Percentiles rank a stretch among this genome's conserved stretches.
Evolutionary conservation across 2,888 invertebrate genomes (phyloP).

Genomic region (Eremobia ochroleuca): DNA sequence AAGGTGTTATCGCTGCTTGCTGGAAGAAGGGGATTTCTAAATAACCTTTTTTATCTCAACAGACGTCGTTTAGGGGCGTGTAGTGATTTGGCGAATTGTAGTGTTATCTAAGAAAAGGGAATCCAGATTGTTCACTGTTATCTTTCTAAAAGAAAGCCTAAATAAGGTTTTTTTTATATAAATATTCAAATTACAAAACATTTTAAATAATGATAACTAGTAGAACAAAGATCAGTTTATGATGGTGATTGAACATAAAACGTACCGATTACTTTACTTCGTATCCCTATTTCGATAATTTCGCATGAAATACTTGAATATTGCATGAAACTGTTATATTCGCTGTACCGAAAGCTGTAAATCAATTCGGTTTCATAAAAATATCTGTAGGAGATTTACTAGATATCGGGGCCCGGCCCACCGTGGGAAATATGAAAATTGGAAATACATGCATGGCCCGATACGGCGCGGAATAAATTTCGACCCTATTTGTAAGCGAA

Average conservation of each 20-base stretch:
- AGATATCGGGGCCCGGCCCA: constrained; percentile 77
- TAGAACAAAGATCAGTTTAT: constrained; percentile 1
- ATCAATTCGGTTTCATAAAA: constrained; percentile 86
- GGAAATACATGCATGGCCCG: constrained; percentile 82
- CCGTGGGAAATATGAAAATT: constrained; percentile 89
- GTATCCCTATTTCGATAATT: constrained; percentile 47
- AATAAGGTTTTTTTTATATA: background rate
- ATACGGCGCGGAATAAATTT: constrained; percentile 85
- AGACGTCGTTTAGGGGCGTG: constrained; percentile 56
- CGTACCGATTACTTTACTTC: constrained; percentile 16
- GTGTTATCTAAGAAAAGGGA: constrained; percentile 44
- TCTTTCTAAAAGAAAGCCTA: constrained; percentile 21
- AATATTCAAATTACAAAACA: constrained; percentile 2
- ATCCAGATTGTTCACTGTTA: constrained; percentile 33
- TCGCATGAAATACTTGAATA: constrained; percentile 63
- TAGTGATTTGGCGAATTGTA: constrained; percentile 62
- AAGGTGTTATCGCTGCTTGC: constrained; percentile 67
- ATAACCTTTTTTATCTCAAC: constrained; percentile 66
- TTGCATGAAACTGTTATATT: constrained; percentile 67
- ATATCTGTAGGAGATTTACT: constrained; percentile 85
- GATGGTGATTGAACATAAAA: constrained; percentile 20
- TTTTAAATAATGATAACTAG: constrained; percentile 8
- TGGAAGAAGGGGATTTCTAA: constrained; percentile 52
- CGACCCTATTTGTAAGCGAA: constrained; percentile 83
- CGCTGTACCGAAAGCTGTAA: constrained; percentile 75